Percentiles rank a stretch among this genome's conserved stretches.
phyloP scores from a whole-genome alignment of 2,888 invertebrate species.

The Lordiphosa andalusiaca region DNA sequence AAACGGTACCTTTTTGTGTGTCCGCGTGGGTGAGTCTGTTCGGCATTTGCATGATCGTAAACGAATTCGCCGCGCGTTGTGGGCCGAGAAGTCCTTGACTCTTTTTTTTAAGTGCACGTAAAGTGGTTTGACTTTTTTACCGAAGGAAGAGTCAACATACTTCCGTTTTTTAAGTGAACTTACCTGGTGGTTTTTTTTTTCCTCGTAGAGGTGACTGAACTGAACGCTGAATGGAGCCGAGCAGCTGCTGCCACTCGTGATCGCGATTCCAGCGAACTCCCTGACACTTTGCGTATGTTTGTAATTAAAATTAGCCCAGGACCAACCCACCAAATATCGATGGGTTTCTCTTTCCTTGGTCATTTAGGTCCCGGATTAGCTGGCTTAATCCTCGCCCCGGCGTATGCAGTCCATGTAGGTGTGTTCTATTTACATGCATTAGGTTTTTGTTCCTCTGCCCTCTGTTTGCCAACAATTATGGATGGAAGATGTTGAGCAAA shows the following conservation, averaged over 20 bases:
- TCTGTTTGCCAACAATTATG: constrained; percentile 42
- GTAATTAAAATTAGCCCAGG: constrained; percentile 63
- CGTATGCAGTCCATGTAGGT: constrained; percentile 17
- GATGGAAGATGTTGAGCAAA: constrained; percentile 27
- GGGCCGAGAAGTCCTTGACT: constrained; percentile 41
- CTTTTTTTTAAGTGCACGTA: constrained; percentile 26
- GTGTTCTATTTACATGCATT: constrained; percentile 49
- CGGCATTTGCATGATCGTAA: constrained; percentile 45
- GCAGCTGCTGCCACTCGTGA: neutral
- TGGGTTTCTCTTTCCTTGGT: constrained; percentile 14
- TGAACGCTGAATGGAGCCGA: constrained; percentile 16
- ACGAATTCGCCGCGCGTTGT: constrained; percentile 53
- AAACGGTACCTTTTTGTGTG: constrained; percentile 42
- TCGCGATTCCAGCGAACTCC: constrained; percentile 28
- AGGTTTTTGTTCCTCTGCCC: constrained; percentile 12
- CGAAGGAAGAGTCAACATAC: constrained; percentile 20
- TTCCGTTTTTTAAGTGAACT: constrained; percentile 57
- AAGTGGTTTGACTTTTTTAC: constrained; percentile 70
- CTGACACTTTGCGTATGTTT: constrained; percentile 48
- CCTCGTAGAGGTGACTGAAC: constrained; percentile 47
- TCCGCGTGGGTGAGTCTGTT: neutral
- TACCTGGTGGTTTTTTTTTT: constrained; percentile 38
- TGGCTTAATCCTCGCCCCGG: constrained; percentile 41
- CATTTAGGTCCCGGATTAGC: constrained; percentile 51
- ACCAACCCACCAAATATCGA: constrained; percentile 51